phyloP scores from a whole-genome alignment of 2,888 invertebrate genomes.

The Lomographa bimaculata region DNA sequence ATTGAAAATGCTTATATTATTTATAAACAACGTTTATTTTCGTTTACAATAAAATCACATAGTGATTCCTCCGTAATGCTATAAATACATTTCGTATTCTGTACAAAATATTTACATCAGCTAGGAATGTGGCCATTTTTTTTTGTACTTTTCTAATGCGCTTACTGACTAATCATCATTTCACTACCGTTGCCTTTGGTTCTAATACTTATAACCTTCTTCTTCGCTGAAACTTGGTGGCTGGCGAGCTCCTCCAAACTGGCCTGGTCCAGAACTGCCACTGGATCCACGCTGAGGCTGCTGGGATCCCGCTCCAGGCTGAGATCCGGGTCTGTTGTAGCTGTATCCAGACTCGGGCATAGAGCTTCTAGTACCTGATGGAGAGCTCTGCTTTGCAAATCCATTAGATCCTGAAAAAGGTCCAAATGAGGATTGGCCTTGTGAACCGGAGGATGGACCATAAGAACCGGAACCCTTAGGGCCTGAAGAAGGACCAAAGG shows the following conservation, averaged over 20 bases:
- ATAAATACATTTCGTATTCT: constrained; percentile 47
- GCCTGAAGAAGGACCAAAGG: constrained; percentile 21
- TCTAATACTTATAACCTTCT: constrained; percentile 74
- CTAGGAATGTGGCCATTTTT: constrained; percentile 32
- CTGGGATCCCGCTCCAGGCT: constrained; percentile 10
- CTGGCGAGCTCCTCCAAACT: constrained; percentile 67
- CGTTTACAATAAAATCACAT: constrained; percentile 54
- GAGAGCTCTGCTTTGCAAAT: constrained; percentile 26
- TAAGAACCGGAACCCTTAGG: constrained; percentile 25
- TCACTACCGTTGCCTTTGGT: constrained; percentile 52
- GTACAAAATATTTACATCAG: constrained; percentile 44
- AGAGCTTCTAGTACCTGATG: constrained; percentile 9
- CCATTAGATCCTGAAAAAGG: constrained; percentile 17
- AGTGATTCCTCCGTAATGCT: constrained; percentile 48
- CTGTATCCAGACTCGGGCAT: constrained; percentile 32
- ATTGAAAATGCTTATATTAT: too few species aligned
- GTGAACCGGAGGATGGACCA: constrained; percentile 18
- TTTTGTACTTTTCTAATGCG: constrained; percentile 49
- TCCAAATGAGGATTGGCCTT: constrained; percentile 16
- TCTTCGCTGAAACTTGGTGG: constrained; percentile 71
- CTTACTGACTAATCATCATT: constrained; percentile 38
- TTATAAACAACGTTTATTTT: constrained; percentile 15
- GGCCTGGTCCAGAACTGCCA: constrained; percentile 34
- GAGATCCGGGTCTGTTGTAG: constrained; percentile 34
- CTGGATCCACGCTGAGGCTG: constrained; percentile 29